phyloP scores from a whole-genome alignment of 2,113 vertebrate genomes.

The Cacatua alba region DNA sequence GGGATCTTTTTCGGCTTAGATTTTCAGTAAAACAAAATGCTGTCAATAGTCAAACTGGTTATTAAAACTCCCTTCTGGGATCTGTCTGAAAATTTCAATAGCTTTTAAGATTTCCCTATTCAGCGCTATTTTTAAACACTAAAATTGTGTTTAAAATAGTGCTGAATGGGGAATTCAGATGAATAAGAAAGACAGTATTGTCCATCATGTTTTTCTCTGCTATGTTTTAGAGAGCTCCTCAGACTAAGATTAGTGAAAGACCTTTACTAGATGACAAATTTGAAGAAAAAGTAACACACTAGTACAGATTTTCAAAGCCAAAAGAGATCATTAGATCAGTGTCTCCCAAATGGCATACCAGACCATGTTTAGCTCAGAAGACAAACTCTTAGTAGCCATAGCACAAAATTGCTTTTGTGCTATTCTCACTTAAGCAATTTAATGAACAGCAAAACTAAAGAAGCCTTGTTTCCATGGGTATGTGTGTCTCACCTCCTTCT shows the following conservation, averaged over 20 bases:
- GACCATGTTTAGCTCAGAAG: not conserved
- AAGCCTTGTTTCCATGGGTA: not conserved
- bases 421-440: not conserved
- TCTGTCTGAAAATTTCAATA: not conserved
- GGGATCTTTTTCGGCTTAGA: not conserved
- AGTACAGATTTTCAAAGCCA: not conserved
- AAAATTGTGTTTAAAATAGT: not conserved
- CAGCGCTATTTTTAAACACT: not conserved
- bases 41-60: not conserved
- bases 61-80: not conserved
- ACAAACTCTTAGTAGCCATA: not conserved
- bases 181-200: not conserved
- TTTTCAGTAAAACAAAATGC: not conserved
- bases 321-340: not conserved
- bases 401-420: not conserved
- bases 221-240: not conserved
- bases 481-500: accelerated
- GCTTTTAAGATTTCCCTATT: not conserved
- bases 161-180: not conserved
- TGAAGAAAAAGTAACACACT: not conserved
- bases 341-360: not conserved
- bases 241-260: not conserved
- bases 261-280: not conserved
- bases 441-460: not conserved
- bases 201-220: not conserved